Percentiles rank a stretch among this genome's conserved stretches.
These are phyloP conservation scores for Luidia sarsii DNA, from an alignment of 53 echinoderm and acorn worm genomes.

Conservation along the genomic window DNA sequence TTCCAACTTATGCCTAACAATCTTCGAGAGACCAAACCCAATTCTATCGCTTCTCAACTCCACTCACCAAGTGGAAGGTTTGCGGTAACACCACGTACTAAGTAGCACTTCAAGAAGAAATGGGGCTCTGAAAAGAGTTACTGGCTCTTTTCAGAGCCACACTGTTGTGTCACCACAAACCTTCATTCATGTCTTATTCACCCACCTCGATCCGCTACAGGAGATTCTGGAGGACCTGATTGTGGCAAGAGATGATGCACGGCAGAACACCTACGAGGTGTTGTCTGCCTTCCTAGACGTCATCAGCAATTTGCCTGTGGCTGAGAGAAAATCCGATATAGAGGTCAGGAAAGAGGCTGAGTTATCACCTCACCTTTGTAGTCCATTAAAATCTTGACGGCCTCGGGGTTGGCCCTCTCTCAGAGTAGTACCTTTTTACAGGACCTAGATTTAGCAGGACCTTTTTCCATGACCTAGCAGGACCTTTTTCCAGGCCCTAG, in stretches of 20 bases:
- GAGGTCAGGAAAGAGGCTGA: neutral
- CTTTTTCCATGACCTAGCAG: no score
- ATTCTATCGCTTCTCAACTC: no score
- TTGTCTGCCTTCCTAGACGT: slow-evolving; percentile 67
- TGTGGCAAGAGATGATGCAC: slow-evolving; percentile 54
- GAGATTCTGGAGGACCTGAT: slow-evolving; percentile 51
- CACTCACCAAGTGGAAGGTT: no score
- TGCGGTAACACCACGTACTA: no score
- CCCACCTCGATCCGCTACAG: neutral
- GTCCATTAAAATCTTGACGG: neutral
- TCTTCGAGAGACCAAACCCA: no score
- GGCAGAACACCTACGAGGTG: slow-evolving; percentile 63
- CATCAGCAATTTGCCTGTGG: slow-evolving; percentile 65
- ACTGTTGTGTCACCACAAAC: no score
- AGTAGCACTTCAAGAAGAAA: no score
- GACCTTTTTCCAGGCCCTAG: no score
- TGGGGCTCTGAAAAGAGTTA: no score
- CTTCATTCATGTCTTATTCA: no score
- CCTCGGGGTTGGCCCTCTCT: neutral
- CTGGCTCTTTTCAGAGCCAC: no score
- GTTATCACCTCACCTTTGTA: neutral
- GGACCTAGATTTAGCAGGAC: neutral
- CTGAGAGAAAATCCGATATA: slow-evolving; percentile 24
- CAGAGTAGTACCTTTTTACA: neutral
- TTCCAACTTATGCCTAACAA: no score